Conservation (phyloP, 2,888 invertebrate species). For the Lasioglossum figueresi region DNA sequence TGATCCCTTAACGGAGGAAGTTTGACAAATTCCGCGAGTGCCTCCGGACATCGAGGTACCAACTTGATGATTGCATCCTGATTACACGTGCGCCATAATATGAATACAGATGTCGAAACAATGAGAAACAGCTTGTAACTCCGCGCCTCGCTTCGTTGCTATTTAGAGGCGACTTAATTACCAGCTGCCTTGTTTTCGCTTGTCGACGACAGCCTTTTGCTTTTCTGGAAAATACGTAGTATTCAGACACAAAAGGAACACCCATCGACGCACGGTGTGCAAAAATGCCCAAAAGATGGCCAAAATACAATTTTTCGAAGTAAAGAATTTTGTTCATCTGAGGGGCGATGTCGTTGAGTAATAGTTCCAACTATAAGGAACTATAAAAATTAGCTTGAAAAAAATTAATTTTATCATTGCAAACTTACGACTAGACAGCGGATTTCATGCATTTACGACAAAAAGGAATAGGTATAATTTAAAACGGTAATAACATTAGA, state of each 20-base stretch:
- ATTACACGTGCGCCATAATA: conserved; percentile 24
- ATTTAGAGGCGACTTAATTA: conserved; percentile 6
- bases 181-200: not conserved
- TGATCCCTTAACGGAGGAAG: conserved; percentile 36
- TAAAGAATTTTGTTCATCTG: too few relatives aligned
- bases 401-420: too few relatives aligned
- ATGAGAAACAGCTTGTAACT: not conserved
- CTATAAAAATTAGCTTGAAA: too few relatives aligned
- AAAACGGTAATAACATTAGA: too few relatives aligned
- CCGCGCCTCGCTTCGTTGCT: conserved; percentile 4
- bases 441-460: too few relatives aligned
- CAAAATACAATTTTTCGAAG: too few relatives aligned
- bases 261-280: not conserved
- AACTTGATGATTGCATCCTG: conserved; percentile 24
- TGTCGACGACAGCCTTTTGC: not conserved
- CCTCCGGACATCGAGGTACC: conserved; percentile 10
- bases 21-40: conserved; percentile 46
- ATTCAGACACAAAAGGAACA: not conserved
- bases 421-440: too few relatives aligned
- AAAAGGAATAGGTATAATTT: too few relatives aligned
- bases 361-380: too few relatives aligned
- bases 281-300: too few relatives aligned
- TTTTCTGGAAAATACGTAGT: not conserved
- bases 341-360: too few relatives aligned
- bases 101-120: conserved; percentile 3